Evolutionary conservation across 2,797 vertebrate species (phyloP), one percentile per base, ranked within the genome.

Genomic region (Rhinatrema bivittatum): DNA sequence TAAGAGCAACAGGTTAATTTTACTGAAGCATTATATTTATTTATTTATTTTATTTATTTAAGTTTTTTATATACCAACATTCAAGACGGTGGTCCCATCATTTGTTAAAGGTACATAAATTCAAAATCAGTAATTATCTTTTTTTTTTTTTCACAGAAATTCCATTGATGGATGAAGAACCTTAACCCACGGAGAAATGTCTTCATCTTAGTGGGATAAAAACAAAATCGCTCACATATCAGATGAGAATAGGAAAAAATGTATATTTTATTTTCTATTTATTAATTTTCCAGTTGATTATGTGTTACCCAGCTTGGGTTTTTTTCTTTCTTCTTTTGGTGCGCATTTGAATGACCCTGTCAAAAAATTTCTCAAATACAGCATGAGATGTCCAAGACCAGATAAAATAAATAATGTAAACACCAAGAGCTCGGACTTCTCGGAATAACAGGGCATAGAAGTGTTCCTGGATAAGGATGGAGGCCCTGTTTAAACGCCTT

Each of bases 101-200:
- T n/a, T n/a, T n/a, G n/a, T n/a, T n/a, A n/a, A n/a, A n/a, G n/a
- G n/a, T n/a, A n/a, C n/a, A n/a, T n/a, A n/a, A n/a, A n/a, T n/a
- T n/a, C n/a, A n/a, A n/a, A n/a, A n/a, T n/a, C n/a, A n/a, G n/a
- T n/a, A n/a, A n/a, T n/a, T n/a, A 25, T 44, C 42, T 15, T 25
- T 64, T 49, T 60, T 57, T 66, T 4, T 57, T 30, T 38, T 62
- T 60, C 53, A 4, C 66, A 91, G 88, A 88, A 78, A 89, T 88
- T 63, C 88, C 87, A 42, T 70, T 91, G 43, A 84, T 91, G 79
- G 87, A 85, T 30, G 86, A 86, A 50, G 80, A 83, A 9, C 68
- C 78, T 36, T 87, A 77, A 61, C 37, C 46, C 34, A 42, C 54
- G 46, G 36, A 29, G 30, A 42, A 27, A 1, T 1, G 9, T 3